Evolutionary conservation across 1,140 invertebrate species (phyloP).

Genomic region (Formica selysi): DNA sequence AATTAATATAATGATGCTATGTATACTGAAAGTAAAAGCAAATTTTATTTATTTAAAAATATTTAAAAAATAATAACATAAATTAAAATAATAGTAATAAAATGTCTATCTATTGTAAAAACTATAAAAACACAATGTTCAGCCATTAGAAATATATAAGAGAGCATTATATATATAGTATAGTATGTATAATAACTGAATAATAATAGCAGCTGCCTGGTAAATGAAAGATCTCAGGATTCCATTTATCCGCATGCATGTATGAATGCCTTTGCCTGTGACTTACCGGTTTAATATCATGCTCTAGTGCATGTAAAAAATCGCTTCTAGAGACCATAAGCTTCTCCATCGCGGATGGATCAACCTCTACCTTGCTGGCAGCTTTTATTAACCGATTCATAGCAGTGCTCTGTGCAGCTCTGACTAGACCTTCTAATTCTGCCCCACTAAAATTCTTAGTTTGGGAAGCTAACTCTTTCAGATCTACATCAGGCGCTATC

Average conservation of each 20-base stretch:
- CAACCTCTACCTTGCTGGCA: conserved; percentile 97
- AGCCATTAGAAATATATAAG: no score
- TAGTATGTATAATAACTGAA: no score
- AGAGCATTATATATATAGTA: no score
- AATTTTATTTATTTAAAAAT: not conserved
- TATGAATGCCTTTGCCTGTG: not conserved
- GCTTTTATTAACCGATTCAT: conserved; percentile 99
- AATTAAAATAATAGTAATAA: not conserved
- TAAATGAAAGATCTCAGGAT: not conserved
- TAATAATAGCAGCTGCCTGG: no score
- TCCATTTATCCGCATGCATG: no score
- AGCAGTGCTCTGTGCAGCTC: conserved; percentile 98
- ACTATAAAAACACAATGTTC: not conserved
- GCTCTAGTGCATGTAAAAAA: conserved; percentile 97
- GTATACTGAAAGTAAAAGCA: not conserved
- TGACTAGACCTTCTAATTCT: conserved; percentile 99
- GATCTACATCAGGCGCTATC: conserved; percentile 95
- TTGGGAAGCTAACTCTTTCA: conserved; percentile 92
- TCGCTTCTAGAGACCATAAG: conserved; percentile 95
- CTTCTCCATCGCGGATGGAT: conserved; percentile 98
- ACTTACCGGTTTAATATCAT: conserved; percentile 98
- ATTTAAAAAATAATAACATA: not conserved
- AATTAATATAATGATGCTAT: not conserved
- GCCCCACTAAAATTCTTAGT: conserved; percentile 99
- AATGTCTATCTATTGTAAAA: not conserved